Base-by-base conservation (phyloP, 1,140 invertebrate species). In the Wiebesia pumilae region DNA sequence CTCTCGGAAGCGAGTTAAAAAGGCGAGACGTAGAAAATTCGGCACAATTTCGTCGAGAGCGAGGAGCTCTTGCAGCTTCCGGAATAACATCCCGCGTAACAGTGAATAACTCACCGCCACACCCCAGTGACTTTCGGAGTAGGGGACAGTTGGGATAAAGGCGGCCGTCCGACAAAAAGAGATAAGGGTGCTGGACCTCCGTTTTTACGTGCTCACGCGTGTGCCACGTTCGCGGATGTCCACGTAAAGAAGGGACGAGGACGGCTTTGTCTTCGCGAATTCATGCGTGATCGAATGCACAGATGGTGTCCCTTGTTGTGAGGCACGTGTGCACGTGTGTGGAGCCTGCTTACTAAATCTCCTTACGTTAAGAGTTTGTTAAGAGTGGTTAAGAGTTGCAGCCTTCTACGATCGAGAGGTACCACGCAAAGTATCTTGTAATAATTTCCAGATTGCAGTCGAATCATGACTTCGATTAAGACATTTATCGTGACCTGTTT, bases 1-100 rank as follows among this genome's bases (percentile, higher is more conserved):
- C 71, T 54, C 82, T 33, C n/a, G 51, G 47, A 54, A 54, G 51
- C 19, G 51, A 54, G 67, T 73, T 71, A 51, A 83, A 83, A 75
- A 83, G 54, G 75, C 83, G 83, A 79, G 75, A 79, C 71, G 83
- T 51, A 79, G 54, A 84, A 84, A 79, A 77, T 62, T 75, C 83
- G 83, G 62, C 62, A 62, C 40, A 79, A 79, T 67, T 67, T 67
- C 51, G 51, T 2, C 51, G 51, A 54, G 51, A 10, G 51, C 10
- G 51, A n/a, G n/a, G 9, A 54, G 51, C 7, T n/a, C n/a, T n/a
- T n/a, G n/a, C 9, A 54, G 51, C 51, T 16, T 19, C 51, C n/a
- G n/a, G n/a, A n/a, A n/a, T n/a, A n/a, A n/a, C n/a, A n/a, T n/a
- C n/a, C n/a, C n/a, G n/a, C n/a, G n/a, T n/a, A n/a, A n/a, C n/a